Conservation (phyloP, 2,888 invertebrate genomes). For the Anagyrus pseudococci region DNA sequence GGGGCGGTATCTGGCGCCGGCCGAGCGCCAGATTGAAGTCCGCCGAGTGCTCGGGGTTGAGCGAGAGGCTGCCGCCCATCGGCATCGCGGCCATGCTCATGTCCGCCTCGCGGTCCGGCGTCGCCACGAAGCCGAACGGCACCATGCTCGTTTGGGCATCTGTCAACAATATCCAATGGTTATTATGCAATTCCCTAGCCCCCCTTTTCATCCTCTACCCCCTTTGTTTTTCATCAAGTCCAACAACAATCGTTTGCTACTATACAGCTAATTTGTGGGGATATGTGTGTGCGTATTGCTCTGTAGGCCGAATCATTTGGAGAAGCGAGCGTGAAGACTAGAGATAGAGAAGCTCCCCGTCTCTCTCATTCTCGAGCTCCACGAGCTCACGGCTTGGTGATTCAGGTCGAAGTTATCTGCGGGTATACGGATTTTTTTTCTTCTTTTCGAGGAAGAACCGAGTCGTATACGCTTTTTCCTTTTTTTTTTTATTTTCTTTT, state of each 20-base stretch:
- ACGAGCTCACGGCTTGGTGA: background rate
- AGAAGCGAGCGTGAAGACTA: no score
- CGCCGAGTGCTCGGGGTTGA: conserved; percentile 18
- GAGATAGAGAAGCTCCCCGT: no score
- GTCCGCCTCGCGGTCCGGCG: conserved; percentile 29
- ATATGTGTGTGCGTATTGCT: no score
- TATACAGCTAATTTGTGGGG: no score
- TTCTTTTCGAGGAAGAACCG: no score
- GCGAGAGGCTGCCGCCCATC: conserved; percentile 26
- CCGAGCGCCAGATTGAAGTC: conserved; percentile 29
- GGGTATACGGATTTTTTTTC: background rate
- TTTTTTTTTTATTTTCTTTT: background rate
- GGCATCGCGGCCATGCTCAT: conserved; percentile 34
- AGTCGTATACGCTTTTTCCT: background rate
- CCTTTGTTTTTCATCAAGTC: no score
- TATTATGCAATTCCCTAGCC: no score
- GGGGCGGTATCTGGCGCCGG: conserved; percentile 23
- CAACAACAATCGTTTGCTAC: no score
- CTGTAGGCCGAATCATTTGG: no score
- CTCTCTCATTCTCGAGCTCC: background rate
- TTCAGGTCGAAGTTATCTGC: background rate
- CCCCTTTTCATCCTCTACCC: no score
- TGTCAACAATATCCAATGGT: no score
- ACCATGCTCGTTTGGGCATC: conserved; percentile 38
- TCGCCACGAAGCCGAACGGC: conserved; percentile 29